These are phyloP conservation scores for Apotomis betuletana DNA, from an alignment of 2,888 invertebrate species.

Conservation along the genomic window DNA sequence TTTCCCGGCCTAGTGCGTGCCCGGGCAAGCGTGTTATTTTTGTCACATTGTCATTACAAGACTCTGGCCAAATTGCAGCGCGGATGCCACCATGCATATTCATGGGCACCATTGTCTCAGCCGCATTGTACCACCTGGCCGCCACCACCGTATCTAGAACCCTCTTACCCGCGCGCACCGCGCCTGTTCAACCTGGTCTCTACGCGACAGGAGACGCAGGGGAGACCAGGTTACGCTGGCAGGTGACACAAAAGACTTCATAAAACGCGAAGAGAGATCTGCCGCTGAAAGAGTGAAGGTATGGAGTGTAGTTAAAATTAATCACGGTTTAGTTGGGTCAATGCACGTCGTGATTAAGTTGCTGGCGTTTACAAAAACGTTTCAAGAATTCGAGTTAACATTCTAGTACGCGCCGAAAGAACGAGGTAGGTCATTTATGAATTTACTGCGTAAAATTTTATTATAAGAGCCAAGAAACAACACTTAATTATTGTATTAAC, in stretches of 20 bases:
- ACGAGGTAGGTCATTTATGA: no score
- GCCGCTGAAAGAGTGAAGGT: slow-evolving; percentile 58
- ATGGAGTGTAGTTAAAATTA: slow-evolving; percentile 55
- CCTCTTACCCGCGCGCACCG: slow-evolving; percentile 36
- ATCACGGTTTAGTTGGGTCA: slow-evolving; percentile 40
- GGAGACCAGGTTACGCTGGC: slow-evolving; percentile 52
- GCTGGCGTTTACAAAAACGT: not conserved
- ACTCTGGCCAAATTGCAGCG: slow-evolving; percentile 77
- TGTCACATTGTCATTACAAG: slow-evolving; percentile 79
- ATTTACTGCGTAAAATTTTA: no score
- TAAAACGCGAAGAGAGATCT: slow-evolving; percentile 69
- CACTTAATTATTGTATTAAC: no score
- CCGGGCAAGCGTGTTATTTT: slow-evolving; percentile 67
- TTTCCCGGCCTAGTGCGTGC: slow-evolving; percentile 41
- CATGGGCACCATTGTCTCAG: slow-evolving; percentile 75
- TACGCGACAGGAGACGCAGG: slow-evolving; percentile 17
- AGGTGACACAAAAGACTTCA: slow-evolving; percentile 66
- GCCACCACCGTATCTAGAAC: slow-evolving; percentile 55
- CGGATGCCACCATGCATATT: slow-evolving; percentile 78
- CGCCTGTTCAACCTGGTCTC: not conserved
- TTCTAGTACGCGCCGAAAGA: not conserved
- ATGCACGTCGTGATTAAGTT: slow-evolving; percentile 34
- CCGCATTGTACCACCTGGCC: slow-evolving; percentile 67
- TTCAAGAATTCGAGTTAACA: no score
- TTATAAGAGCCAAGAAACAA: no score